Base-by-base conservation (phyloP, 2,113 vertebrate genomes). In the Marmota monax region DNA sequence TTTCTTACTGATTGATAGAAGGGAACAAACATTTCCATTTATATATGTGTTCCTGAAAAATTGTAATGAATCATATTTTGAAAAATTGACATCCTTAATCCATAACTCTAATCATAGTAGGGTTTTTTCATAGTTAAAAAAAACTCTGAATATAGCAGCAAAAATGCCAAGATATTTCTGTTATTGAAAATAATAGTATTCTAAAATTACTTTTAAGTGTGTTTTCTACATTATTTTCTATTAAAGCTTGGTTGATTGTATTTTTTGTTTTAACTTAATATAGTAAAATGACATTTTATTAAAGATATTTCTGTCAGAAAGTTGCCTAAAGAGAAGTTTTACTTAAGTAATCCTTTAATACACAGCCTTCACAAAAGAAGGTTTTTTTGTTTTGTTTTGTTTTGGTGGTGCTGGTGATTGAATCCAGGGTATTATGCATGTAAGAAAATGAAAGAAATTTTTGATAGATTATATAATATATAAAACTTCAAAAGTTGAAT, bases 191-290 rank as follows among this genome's bases (percentile, higher is more conserved):
- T 97, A 45, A 74, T 5, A 58, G 56, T 22, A 58, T 58, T 58
- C 72, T 89, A 58, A 94, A 84, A 58, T 86, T 74, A 51, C 39
- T 90, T 86, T 90, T 56, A 94, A 89, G 13, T 90, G 18, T 67
- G 7, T 58, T 78, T 37, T 92, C 9, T 48, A 37, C n/a, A 13
- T 32, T 83, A n/a, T 84, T 95, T 96, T 94, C 22, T 94, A 51
- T 84, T 91, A 95, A 94, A 92, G 80, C 32, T 84, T 88, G 20
- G 20, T 76, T 84, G 39, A 34, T 72, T 53, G 0, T 87, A 53
- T 78, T 79, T 96, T 95, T 34, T 34, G 23, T 94, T 92, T 92
- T 96, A 94, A 22, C 34, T 87, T 80, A 78, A 9, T 87, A 82
- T 1, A 77, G 8, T 94, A 94, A 92, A 85, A 53, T 89, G 80